Conservation (phyloP, 2,888 invertebrate species). For the Nebria brevicollis region DNA sequence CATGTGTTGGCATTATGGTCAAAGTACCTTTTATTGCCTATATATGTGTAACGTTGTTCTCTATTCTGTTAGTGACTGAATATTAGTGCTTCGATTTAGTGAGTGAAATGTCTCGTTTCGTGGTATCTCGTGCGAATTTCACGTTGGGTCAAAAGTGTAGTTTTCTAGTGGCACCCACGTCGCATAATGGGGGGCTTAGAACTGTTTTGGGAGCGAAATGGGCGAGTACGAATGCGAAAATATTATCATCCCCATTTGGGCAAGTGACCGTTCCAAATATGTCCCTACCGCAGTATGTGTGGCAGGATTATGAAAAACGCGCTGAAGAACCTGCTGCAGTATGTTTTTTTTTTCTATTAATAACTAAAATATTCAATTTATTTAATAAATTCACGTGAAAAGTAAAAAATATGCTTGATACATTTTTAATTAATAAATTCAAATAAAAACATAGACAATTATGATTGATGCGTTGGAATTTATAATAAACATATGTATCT, state of each 20-base stretch:
- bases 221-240: slow-evolving; percentile 18
- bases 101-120: slow-evolving; percentile 39
- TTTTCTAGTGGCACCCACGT: slow-evolving; percentile 20
- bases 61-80: neutral
- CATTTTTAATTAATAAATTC: too few relatives aligned
- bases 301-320: slow-evolving; percentile 68
- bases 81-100: neutral
- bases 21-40: neutral
- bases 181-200: neutral
- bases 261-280: slow-evolving; percentile 67
- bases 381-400: too few relatives aligned
- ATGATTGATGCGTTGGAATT: too few relatives aligned
- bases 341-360: slow-evolving; percentile 59
- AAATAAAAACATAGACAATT: too few relatives aligned
- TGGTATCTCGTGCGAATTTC: slow-evolving; percentile 37
- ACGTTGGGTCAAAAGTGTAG: slow-evolving; percentile 25
- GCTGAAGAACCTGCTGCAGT: slow-evolving; percentile 72
- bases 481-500: too few relatives aligned
- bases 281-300: slow-evolving; percentile 70
- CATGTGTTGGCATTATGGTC: neutral
- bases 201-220: slow-evolving; percentile 7
- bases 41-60: neutral
- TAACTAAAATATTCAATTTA: neutral
- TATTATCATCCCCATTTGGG: slow-evolving; percentile 63
- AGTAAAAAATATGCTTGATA: too few relatives aligned